These are phyloP conservation scores for Hylomyscus alleni DNA, from an alignment of 2,797 vertebrate genomes.

Conservation along the genomic window DNA sequence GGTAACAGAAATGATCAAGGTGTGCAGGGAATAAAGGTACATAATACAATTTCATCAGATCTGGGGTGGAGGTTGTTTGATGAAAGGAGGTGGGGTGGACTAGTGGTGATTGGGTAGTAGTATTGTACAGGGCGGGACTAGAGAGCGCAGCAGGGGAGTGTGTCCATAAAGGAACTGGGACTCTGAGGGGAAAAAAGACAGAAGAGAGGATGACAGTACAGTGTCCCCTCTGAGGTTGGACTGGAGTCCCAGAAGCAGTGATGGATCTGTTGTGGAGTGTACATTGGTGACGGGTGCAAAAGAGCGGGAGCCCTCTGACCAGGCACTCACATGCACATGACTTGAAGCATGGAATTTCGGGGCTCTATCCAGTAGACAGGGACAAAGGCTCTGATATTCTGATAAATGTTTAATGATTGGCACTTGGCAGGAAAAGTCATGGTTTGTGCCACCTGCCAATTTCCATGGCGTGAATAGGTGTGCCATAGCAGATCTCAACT, in stretches of 20 bases:
- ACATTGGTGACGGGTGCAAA: not conserved
- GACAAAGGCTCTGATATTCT: not conserved
- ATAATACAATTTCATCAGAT: not conserved
- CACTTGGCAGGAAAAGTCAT: not conserved
- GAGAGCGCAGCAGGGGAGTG: not conserved
- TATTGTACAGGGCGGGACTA: too few species aligned
- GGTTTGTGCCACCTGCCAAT: not conserved
- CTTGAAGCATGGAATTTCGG: not conserved
- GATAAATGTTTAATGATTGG: not conserved
- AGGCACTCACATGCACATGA: not conserved
- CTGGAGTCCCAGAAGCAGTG: not conserved
- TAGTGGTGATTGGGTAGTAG: fast-evolving
- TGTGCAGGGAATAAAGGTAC: not conserved
- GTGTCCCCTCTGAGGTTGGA: not conserved
- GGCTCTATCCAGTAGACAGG: not conserved
- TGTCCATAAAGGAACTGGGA: too few species aligned
- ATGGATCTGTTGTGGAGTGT: not conserved
- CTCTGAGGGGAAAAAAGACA: not conserved
- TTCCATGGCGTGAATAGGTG: not conserved
- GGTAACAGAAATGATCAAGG: not conserved
- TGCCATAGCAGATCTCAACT: not conserved
- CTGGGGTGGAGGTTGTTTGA: not conserved
- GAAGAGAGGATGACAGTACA: not conserved
- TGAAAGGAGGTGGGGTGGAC: not conserved
- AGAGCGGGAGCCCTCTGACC: not conserved